These are phyloP conservation scores for Hystrix brachyura DNA, from an alignment of 2,113 vertebrate genomes.

Conservation along the genomic window DNA sequence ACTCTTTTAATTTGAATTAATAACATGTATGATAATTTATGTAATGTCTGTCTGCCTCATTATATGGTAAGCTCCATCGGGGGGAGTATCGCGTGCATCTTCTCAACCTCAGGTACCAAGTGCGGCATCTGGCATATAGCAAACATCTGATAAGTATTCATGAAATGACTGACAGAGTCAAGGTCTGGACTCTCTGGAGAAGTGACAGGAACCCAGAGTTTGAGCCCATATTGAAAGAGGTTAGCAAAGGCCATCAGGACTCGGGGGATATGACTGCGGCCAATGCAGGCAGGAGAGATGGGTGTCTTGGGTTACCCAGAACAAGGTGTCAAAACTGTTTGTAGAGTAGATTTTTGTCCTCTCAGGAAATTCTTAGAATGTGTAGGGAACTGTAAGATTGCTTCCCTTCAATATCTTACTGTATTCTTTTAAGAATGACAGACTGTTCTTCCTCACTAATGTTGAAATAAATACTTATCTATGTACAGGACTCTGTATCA, in stretches of 20 bases:
- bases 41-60: background rate
- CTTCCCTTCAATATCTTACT: background rate
- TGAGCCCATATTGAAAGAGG: background rate
- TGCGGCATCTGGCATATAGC: background rate
- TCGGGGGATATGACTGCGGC: background rate
- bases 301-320: background rate
- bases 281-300: accelerated
- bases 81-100: background rate
- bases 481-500: background rate
- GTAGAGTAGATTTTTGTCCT: background rate
- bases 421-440: slow-evolving; percentile 8
- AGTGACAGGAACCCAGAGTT: background rate
- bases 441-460: background rate
- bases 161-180: background rate
- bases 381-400: background rate
- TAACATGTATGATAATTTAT: background rate
- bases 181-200: background rate
- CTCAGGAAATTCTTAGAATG: background rate
- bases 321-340: background rate
- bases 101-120: background rate
- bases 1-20: slow-evolving; percentile 25
- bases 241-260: background rate
- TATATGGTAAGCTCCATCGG: background rate
- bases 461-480: background rate
- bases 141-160: slow-evolving; percentile 42